Evolutionary conservation across 2,888 invertebrate genomes (phyloP).

Genomic region (Euproctis similis): DNA sequence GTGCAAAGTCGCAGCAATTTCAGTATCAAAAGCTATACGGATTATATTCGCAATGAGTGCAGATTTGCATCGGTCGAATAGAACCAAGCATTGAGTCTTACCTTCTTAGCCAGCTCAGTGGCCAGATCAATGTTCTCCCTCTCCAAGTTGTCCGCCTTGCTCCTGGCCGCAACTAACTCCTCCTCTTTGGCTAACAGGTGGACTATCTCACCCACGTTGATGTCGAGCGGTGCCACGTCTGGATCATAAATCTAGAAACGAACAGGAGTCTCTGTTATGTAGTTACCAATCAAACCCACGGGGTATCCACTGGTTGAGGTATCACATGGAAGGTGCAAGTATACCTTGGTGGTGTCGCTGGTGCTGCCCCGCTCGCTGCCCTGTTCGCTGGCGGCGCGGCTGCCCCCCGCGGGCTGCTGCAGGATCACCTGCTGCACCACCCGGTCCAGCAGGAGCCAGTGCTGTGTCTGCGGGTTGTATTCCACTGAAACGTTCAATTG

Average conservation of each 20-base stretch:
- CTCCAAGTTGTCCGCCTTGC: conserved; percentile 90
- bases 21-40: too few relatives aligned
- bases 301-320: too few relatives aligned
- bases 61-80: too few relatives aligned
- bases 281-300: too few relatives aligned
- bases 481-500: conserved; percentile 87
- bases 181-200: conserved; percentile 94
- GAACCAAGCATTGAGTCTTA: too few relatives aligned
- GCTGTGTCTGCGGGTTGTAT: conserved; percentile 89
- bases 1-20: too few relatives aligned
- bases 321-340: too few relatives aligned
- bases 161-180: conserved; percentile 89
- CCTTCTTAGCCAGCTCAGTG: conserved; percentile 89
- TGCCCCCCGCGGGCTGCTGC: conserved; percentile 76
- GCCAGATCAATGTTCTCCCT: conserved; percentile 92
- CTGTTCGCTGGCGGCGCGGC: conserved; percentile 55
- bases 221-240: conserved; percentile 89
- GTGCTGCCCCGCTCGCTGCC: conserved; percentile 43
- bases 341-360: conserved; percentile 48
- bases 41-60: too few relatives aligned
- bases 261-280: too few relatives aligned
- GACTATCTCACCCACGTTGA: conserved; percentile 93
- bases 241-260: conserved; percentile 79
- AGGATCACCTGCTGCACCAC: conserved; percentile 95
- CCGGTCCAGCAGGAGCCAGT: conserved; percentile 95